Evolutionary conservation across 64 coral and sea anemone genomes (phyloP), one percentile per base, ranked within the genome.

Genomic region (Pocillopora verrucosa): DNA sequence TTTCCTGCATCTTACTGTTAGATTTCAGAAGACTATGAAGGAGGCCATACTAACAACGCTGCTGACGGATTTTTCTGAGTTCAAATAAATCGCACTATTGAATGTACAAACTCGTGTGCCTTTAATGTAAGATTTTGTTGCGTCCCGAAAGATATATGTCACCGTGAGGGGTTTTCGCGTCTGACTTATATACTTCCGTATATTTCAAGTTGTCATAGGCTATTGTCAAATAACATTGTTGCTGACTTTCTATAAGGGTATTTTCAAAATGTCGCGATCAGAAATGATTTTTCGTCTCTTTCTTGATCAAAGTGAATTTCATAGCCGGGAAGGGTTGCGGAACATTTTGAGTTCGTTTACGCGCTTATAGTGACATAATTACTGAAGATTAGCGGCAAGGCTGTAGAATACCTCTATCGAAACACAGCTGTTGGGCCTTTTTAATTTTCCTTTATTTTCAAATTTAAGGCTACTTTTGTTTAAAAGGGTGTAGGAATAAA

Each of bases 301-400:
- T 79, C 76, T 79, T 3, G 76, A 79, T 79, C 22, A 79, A 79
- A 79, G 58, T 58, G 25, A 79, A 79, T 11, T 60, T 16, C 76
- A 59, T 20, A 30, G 30, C 30, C 30, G 30, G 20, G 24, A 59
- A n/a, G 45, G 41, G 24, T 58, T 51, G 7, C 41, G 41, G 17
- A 79, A 79, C 57, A 59, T 59, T 79, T 79, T 79, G 3, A 59
- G 19, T 79, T 79, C 22, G 56, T 79, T 79, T 79, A 79, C 5
- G 1, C 17, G 0, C 76, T 5, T 77, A 36, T 77, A 56, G 36
- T 22, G 5, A 77, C 38, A 22, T 36, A 77, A 77, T 77, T 56
- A 11, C 56, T 79, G 51, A 79, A 79, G 58, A 79, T 59, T 4
- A 56, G 76, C 76, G 58, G 16, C 16, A 9, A 79, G n/a, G 41